phyloP scores from a whole-genome alignment of 2,888 invertebrate species.

The Ceramica pisi region DNA sequence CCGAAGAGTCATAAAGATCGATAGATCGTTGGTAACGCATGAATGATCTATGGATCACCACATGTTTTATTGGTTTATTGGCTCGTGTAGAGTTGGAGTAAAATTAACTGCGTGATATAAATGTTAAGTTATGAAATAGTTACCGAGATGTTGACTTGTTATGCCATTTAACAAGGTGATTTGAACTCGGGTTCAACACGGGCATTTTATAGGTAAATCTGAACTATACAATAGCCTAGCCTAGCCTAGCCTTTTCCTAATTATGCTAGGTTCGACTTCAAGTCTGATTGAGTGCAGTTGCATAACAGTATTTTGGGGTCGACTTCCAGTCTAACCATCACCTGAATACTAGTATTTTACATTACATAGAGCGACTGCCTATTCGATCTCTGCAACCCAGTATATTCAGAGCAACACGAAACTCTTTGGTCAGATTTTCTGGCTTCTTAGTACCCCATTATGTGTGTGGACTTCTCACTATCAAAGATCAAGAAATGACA shows the following conservation, averaged over 20 bases:
- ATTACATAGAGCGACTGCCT: too few species aligned
- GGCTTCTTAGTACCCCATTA: not conserved
- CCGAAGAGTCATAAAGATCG: slow-evolving; percentile 74
- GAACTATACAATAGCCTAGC: not conserved
- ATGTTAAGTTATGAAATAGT: slow-evolving; percentile 49
- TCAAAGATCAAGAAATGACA: too few species aligned
- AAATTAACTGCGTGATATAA: slow-evolving; percentile 56
- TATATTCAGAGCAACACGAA: too few species aligned
- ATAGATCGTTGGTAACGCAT: slow-evolving; percentile 70
- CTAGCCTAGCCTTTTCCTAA: not conserved
- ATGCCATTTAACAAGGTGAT: slow-evolving; percentile 1
- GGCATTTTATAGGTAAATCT: not conserved
- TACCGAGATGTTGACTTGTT: not conserved
- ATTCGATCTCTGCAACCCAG: too few species aligned
- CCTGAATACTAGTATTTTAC: too few species aligned
- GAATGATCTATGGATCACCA: slow-evolving; percentile 77
- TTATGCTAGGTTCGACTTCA: not conserved
- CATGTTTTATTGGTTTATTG: slow-evolving; percentile 72
- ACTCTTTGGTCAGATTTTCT: too few species aligned
- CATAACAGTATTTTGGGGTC: too few species aligned
- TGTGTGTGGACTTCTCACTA: too few species aligned
- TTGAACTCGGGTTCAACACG: not conserved
- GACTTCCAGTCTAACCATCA: not conserved
- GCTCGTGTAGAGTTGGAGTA: slow-evolving; percentile 49
- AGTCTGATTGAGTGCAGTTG: not conserved